These are phyloP conservation scores for Drosophila guanche DNA, from an alignment of 1,140 invertebrate species.

Conservation along the genomic window DNA sequence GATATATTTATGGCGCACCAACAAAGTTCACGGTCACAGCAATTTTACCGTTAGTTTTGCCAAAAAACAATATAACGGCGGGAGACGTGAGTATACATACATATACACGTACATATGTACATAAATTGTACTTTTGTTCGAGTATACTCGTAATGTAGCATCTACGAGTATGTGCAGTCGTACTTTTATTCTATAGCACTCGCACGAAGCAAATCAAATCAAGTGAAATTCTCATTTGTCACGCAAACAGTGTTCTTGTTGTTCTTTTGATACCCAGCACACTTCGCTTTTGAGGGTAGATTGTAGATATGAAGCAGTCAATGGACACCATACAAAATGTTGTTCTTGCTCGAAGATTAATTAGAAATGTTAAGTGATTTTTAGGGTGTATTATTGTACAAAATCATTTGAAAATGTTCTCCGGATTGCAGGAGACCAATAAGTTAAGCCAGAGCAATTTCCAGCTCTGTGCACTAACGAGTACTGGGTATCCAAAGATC, in stretches of 20 bases:
- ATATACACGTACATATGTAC: constrained; percentile 4
- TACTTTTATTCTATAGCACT: constrained; percentile 2
- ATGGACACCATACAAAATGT: no score
- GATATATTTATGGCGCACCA: constrained; percentile 28
- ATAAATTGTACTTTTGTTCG: no score
- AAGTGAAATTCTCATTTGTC: constrained; percentile 58
- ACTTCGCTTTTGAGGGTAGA: no score
- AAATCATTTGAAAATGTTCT: neutral
- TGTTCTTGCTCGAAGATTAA: no score
- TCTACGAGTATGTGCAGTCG: no score
- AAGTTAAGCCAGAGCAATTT: no score
- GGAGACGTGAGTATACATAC: neutral
- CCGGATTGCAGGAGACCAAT: no score
- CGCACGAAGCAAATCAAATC: constrained; percentile 40
- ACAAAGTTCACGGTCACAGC: constrained; percentile 61
- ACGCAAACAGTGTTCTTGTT: constrained; percentile 37
- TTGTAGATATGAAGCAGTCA: no score
- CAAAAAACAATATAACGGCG: constrained; percentile 30
- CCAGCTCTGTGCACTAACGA: no score
- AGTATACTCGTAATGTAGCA: no score
- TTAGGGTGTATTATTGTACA: constrained; percentile 1
- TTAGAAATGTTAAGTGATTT: no score
- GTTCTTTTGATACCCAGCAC: neutral
- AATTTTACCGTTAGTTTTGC: constrained; percentile 46
- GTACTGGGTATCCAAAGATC: no score